Conservation (phyloP, 2,797 vertebrate species). For the Diplodus sargus region DNA sequence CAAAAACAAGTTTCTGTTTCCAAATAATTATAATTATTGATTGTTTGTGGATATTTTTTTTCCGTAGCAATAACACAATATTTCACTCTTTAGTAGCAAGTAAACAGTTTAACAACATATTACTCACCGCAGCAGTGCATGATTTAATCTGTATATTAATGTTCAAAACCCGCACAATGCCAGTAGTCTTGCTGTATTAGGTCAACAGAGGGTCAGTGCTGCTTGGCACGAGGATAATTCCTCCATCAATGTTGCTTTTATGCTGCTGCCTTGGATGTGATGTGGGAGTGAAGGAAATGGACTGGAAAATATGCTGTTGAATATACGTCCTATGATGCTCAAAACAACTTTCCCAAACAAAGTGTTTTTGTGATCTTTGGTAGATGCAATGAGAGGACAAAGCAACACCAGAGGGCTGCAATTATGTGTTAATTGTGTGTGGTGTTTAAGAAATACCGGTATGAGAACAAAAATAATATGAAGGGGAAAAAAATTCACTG, state of each 20-base stretch:
- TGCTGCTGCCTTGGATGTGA: slow-evolving; percentile 59
- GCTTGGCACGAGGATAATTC: slow-evolving; percentile 57
- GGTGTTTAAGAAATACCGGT: too few species aligned
- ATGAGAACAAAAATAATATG: too few species aligned
- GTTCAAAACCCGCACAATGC: slow-evolving; percentile 50
- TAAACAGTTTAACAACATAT: neutral
- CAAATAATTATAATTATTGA: neutral
- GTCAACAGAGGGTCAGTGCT: slow-evolving; percentile 52
- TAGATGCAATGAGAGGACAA: too few species aligned
- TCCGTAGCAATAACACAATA: neutral
- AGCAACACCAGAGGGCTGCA: too few species aligned
- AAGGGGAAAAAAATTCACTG: too few species aligned
- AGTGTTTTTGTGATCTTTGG: neutral
- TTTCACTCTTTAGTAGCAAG: neutral
- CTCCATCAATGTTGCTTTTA: slow-evolving; percentile 80
- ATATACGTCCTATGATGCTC: slow-evolving; percentile 13
- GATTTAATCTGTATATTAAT: slow-evolving; percentile 33
- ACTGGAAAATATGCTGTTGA: slow-evolving; percentile 63
- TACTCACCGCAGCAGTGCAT: slow-evolving; percentile 5
- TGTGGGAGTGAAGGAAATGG: slow-evolving; percentile 64
- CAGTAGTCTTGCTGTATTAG: slow-evolving; percentile 48
- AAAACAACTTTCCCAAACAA: slow-evolving; percentile 28
- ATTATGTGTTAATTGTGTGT: too few species aligned
- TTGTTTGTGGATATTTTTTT: neutral
- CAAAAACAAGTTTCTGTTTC: neutral